Evolutionary conservation across 2,113 vertebrate genomes (phyloP).

Genomic region (Hucho hucho): DNA sequence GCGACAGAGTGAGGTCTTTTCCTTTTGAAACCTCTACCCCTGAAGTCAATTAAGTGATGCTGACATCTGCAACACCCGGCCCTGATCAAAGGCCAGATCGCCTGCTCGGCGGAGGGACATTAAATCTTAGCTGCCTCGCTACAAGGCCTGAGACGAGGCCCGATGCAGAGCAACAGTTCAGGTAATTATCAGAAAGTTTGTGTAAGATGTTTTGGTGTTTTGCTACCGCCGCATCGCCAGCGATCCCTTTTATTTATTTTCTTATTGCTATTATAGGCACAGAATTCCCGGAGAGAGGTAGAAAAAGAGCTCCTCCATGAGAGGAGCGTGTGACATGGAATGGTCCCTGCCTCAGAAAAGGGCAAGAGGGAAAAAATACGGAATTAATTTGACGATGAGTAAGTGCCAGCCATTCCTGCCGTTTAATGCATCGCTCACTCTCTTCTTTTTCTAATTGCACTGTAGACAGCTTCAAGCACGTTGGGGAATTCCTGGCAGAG

Average conservation of each 20-base stretch:
- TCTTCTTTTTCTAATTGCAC: slow-evolving; percentile 78
- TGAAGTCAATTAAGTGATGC: slow-evolving; percentile 82
- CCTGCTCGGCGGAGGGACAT: slow-evolving; percentile 68
- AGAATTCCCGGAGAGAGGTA: slow-evolving; percentile 64
- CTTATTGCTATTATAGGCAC: slow-evolving; percentile 69
- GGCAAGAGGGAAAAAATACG: slow-evolving; percentile 53
- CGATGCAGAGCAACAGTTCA: slow-evolving; percentile 75
- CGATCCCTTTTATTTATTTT: slow-evolving; percentile 61
- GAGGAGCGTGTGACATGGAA: background rate
- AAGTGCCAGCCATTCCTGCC: slow-evolving; percentile 76
- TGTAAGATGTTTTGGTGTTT: slow-evolving; percentile 76
- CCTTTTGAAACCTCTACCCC: slow-evolving; percentile 35
- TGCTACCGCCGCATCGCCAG: slow-evolving; percentile 20
- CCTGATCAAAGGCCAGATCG: slow-evolving; percentile 75
- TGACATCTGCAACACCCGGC: slow-evolving; percentile 72
- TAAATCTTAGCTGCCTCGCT: slow-evolving; percentile 73
- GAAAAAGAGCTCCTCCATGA: background rate
- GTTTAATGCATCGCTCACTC: slow-evolving; percentile 61
- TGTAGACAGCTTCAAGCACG: slow-evolving; percentile 75
- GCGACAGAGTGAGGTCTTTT: no score
- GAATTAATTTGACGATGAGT: slow-evolving; percentile 92
- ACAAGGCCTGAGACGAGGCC: slow-evolving; percentile 62
- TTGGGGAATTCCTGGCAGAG: slow-evolving; percentile 79
- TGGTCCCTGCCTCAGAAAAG: slow-evolving; percentile 66
- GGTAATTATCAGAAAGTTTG: slow-evolving; percentile 78